Evolutionary conservation across 2,888 invertebrate genomes (phyloP).

Genomic region (Idaea dimidiata): DNA sequence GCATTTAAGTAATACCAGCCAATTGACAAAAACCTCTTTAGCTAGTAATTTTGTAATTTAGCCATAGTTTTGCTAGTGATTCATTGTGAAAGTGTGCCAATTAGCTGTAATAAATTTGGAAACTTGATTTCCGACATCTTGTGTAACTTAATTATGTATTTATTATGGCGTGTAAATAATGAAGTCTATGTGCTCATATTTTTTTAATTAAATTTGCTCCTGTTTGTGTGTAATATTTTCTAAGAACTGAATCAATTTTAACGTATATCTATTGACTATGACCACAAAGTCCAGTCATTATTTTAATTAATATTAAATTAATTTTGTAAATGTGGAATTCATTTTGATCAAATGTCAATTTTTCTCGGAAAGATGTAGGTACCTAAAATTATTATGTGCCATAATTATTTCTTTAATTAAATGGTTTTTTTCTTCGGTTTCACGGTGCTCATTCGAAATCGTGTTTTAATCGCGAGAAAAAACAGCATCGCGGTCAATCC

Average conservation of each 20-base stretch:
- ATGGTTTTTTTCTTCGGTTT: too few species aligned
- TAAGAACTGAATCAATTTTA: conserved; percentile 4
- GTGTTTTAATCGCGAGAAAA: too few species aligned
- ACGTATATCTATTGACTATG: not conserved
- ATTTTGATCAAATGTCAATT: not conserved
- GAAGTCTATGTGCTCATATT: conserved; percentile 29
- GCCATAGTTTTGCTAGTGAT: conserved; percentile 75
- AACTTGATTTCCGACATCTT: conserved; percentile 46
- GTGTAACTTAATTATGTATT: conserved; percentile 59
- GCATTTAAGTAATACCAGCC: not conserved
- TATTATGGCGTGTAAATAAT: conserved; percentile 63
- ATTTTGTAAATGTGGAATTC: not conserved
- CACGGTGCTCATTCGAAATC: too few species aligned
- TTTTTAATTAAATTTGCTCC: conserved; percentile 23
- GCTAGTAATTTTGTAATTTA: conserved; percentile 60
- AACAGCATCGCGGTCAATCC: too few species aligned
- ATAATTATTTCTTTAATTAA: too few species aligned
- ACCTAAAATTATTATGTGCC: too few species aligned
- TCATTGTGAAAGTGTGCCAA: conserved; percentile 80
- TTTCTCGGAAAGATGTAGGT: too few species aligned
- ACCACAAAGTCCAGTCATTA: not conserved
- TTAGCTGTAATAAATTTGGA: conserved; percentile 57
- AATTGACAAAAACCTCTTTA: conserved; percentile 56
- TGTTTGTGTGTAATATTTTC: conserved; percentile 12
- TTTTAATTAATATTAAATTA: not conserved